Percentiles rank a stretch among this genome's conserved stretches.
These are phyloP conservation scores for Catostylus mosaicus DNA, from an alignment of 30 jellyfish, hydroid and myxozoan genomes.

Conservation along the genomic window DNA sequence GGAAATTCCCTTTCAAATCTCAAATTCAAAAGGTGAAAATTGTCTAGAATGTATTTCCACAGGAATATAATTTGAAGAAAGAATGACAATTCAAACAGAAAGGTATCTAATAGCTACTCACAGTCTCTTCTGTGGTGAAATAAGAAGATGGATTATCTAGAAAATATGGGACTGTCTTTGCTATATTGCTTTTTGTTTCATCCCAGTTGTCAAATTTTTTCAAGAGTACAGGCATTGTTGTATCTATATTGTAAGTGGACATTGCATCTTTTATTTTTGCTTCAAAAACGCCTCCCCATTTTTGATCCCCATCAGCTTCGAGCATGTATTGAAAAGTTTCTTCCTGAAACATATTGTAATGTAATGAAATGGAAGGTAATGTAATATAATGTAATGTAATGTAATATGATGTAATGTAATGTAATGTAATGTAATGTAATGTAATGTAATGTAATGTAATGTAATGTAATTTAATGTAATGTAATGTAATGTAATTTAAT, in stretches of 20 bases:
- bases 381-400: neutral
- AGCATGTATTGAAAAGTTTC: conserved; percentile 72
- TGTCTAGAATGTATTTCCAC: too few relatives aligned
- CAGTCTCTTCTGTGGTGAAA: conserved; percentile 59
- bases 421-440: neutral
- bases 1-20: too few relatives aligned
- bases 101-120: conserved; percentile 16
- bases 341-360: neutral
- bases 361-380: neutral
- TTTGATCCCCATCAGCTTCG: conserved; percentile 82
- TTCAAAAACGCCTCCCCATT: conserved; percentile 89
- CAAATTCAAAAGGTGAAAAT: neutral
- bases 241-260: conserved; percentile 45
- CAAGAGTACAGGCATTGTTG: conserved; percentile 53
- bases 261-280: conserved; percentile 40
- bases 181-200: conserved; percentile 62
- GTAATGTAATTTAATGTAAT: neutral
- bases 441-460: neutral
- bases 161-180: conserved; percentile 38
- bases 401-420: neutral
- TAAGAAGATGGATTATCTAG: conserved; percentile 51
- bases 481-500: neutral
- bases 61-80: neutral
- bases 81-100: neutral
- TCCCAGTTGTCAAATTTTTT: conserved; percentile 85